These are phyloP conservation scores for Acipenser ruthenus DNA, from an alignment of 2,797 vertebrate genomes.

Conservation along the genomic window DNA sequence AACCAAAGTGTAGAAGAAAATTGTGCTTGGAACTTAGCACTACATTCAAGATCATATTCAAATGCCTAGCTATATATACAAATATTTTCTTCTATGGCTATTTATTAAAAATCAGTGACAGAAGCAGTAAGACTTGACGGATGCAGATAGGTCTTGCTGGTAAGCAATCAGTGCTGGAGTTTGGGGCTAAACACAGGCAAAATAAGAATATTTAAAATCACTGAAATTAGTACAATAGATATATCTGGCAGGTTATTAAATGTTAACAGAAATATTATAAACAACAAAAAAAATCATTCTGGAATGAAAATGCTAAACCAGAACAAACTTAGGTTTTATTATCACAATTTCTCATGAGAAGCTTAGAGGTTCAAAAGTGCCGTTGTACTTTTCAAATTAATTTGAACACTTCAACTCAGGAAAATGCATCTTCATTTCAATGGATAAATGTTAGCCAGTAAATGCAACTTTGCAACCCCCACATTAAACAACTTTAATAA, in stretches of 20 bases:
- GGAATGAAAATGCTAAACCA: background rate
- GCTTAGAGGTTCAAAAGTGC: too few species aligned
- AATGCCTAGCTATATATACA: constrained; percentile 50
- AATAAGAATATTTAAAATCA: constrained; percentile 33
- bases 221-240: constrained; percentile 2
- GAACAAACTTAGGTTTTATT: too few species aligned
- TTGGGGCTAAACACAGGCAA: constrained; percentile 12
- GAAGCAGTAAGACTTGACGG: background rate
- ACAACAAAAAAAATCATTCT: background rate
- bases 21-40: constrained; percentile 68
- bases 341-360: too few species aligned
- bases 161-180: constrained; percentile 18
- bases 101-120: background rate
- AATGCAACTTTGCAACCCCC: too few species aligned
- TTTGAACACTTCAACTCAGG: too few species aligned
- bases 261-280: background rate
- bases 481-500: too few species aligned
- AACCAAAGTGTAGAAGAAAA: constrained; percentile 11
- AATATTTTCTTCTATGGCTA: constrained; percentile 40
- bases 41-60: constrained; percentile 67
- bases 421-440: too few species aligned
- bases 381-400: too few species aligned
- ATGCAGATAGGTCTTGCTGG: constrained; percentile 26
- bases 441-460: too few species aligned
- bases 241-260: background rate